Conservation (phyloP, 2,888 invertebrate species). For the Deilephila elpenor region DNA sequence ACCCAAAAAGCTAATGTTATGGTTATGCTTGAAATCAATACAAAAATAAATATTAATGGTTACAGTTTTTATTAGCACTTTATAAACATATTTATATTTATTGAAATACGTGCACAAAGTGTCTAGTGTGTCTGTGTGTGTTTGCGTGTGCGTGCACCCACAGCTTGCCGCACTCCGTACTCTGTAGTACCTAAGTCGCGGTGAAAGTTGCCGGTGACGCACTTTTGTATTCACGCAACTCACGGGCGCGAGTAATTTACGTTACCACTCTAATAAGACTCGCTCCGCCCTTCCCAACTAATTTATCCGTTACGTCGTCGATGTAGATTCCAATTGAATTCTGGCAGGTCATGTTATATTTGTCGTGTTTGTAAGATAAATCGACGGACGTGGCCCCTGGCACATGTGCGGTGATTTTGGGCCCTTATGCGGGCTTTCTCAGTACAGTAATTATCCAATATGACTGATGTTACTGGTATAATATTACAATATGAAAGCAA, state of each 20-base stretch:
- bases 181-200: conserved; percentile 44
- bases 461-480: not conserved
- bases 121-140: conserved; percentile 1
- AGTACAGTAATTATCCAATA: not conserved
- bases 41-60: not conserved
- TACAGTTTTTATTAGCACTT: conserved; percentile 11
- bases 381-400: conserved; percentile 63
- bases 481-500: not conserved
- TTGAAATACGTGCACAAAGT: not conserved
- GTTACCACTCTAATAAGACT: conserved; percentile 61
- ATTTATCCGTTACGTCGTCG: conserved; percentile 51
- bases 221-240: conserved; percentile 74
- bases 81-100: not conserved
- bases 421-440: conserved; percentile 65
- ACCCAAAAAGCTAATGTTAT: conserved; percentile 10
- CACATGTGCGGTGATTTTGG: conserved; percentile 57
- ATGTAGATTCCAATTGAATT: conserved; percentile 53
- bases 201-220: conserved; percentile 82
- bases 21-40: conserved; percentile 16
- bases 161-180: conserved; percentile 13
- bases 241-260: conserved; percentile 66
- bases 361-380: conserved; percentile 64
- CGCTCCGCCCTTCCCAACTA: conserved; percentile 53
- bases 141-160: conserved; percentile 11
- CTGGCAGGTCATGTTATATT: conserved; percentile 56